Evolutionary conservation across 2,113 vertebrate species (phyloP), one percentile per base, ranked within the genome.

Genomic region (Saccopteryx leptura): DNA sequence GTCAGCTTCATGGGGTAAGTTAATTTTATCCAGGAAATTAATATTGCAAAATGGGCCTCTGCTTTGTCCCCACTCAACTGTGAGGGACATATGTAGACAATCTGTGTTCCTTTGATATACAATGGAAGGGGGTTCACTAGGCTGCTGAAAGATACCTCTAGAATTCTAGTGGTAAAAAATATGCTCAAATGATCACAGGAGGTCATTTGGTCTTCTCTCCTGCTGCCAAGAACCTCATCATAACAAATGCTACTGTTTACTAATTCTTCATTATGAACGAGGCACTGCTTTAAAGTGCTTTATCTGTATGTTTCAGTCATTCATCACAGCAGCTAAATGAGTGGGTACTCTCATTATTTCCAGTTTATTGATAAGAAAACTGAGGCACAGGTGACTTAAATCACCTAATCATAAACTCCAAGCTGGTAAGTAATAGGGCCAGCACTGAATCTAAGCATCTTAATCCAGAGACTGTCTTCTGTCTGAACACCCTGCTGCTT

Each of bases 11-110:
- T 17, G 4, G 19, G 14, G 13, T 93, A 46, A 92, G 39, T 80
- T 76, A 81, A 48, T 65, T n/a, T 75, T 65, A 93, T 90, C 54
- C 84, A 92, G 81, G 68, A 97, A 88, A 69, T 78, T 80, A 58
- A 46, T 63, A 12, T 78, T 94, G 33, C 19, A 58, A 69, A 50
- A 72, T 23, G 10, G 31, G 66, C 26, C 48, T 63, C 33, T 80
- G 33, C 60, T 80, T 94, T 93, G 33, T 84, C 50, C 50, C 33
- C 31, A 24, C 50, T 48, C 23, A 50, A 71, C 15, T 69, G 4
- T 39, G 56, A 71, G 23, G 14, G 13, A n/a, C 75, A 19, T 17
- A 28, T 63, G 5, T 21, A 21, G 23, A 79, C 48, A 24, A 46
- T 50, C 33, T 86, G 8, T 88, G n/a, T 65, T 75, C 80, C 46